Base-by-base conservation (phyloP, 2,113 vertebrate genomes). In the Tetraodon nigroviridis region DNA sequence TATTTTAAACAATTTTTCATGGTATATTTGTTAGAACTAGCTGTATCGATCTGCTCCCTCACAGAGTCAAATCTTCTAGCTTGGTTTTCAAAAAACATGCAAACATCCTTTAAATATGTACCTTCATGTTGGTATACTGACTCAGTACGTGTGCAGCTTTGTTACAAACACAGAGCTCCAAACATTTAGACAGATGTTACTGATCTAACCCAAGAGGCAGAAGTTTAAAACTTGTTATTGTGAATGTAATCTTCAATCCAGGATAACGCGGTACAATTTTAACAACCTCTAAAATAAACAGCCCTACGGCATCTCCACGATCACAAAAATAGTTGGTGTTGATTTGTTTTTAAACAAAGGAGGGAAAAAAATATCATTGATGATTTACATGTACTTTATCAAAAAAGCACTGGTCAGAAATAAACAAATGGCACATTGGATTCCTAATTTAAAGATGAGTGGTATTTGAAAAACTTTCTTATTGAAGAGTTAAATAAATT, bases 401-500 rank as follows among this genome's bases (percentile, higher is more conserved):
- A 69, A 69, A 75, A 76, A 64, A 67, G 63, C 71, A 85, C 89
- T 89, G 90, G 89, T 90, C 82, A 89, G 81, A 90, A 85, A 85
- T 85, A 82, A 90, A 89, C 87, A 85, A 82, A 90, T 91, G 89
- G 90, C 90, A 92, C 88, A 73, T 86, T 82, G 85, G 78, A 88
- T 83, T 87, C 81, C 89, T 90, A 90, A 85, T 85, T 86, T 76
- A 74, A 89, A 86, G 87, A 86, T 83, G 81, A 88, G 82, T 84
- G 84, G 86, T 89, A 78, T 65, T 89, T 79, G 53, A 82, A 81
- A 73, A 84, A 82, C 82, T 83, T 85, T 80, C 71, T 83, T 87
- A 86, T 74, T 46, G 82, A 89, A 84, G 75, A 65, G 89, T 91
- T 91, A 91, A 92, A 92, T 92, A 92, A 92, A 92, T 92, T 91